phyloP scores from a whole-genome alignment of 2,888 invertebrate genomes.

The Drosophila emarginata region DNA sequence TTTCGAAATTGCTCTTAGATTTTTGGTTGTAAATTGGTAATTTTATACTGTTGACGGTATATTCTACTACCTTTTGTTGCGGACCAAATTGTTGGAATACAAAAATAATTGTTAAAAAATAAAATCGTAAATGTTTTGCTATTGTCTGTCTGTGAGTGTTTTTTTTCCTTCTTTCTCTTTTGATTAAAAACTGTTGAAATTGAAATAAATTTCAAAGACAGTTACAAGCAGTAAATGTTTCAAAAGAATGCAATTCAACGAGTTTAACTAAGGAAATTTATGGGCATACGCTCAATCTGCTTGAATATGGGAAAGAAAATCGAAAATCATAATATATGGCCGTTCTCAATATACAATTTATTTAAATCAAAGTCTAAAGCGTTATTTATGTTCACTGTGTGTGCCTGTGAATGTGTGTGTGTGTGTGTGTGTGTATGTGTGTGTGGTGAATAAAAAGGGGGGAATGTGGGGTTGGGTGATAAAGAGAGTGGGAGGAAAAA shows the following conservation, averaged over 20 bases:
- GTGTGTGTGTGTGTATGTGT: conserved; percentile 46
- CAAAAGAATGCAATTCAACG: conserved; percentile 30
- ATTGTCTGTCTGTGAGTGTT: conserved; percentile 23
- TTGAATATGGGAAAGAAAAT: conserved; percentile 56
- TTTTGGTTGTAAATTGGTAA: conserved; percentile 76
- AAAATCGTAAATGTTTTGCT: conserved; percentile 46
- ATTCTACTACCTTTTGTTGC: conserved; percentile 25
- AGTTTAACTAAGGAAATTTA: conserved; percentile 1
- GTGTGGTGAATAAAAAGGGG: conserved; percentile 10
- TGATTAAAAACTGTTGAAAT: conserved; percentile 1
- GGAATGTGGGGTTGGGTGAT: conserved; percentile 15
- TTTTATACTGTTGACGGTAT: conserved; percentile 80
- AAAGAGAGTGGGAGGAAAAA: conserved; percentile 13
- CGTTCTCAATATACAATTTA: conserved; percentile 79
- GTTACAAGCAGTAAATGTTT: neutral
- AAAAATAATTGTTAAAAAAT: conserved; percentile 59
- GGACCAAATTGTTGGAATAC: conserved; percentile 49
- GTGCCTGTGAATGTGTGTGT: conserved; percentile 54
- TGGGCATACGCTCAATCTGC: conserved; percentile 35
- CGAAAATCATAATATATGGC: conserved; percentile 76
- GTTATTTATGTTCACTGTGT: conserved; percentile 76
- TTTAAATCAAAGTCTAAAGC: conserved; percentile 81
- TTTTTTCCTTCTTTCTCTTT: neutral
- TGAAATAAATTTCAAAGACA: neutral
- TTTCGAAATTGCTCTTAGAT: conserved; percentile 32